These are phyloP conservation scores for Leptinotarsa haldemani DNA, from an alignment of 2,888 invertebrate species.

Conservation along the genomic window DNA sequence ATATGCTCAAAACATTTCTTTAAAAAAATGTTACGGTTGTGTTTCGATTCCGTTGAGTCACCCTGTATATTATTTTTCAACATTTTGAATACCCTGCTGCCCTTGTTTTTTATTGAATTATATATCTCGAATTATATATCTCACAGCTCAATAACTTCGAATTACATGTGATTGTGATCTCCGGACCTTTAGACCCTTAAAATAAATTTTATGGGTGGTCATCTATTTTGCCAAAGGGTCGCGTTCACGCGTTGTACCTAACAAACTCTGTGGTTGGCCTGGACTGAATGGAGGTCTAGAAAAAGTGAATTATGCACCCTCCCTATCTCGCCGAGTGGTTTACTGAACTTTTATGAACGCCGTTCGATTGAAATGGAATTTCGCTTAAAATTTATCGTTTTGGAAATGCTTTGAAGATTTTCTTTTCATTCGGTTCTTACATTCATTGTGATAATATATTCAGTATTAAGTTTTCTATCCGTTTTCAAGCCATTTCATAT, in stretches of 20 bases:
- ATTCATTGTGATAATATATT: not conserved
- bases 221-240: conserved; percentile 47
- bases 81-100: too few relatives aligned
- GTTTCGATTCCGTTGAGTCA: too few relatives aligned
- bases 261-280: conserved; percentile 47
- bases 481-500: too few relatives aligned
- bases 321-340: conserved; percentile 46
- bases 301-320: conserved; percentile 54
- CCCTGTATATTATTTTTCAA: too few relatives aligned
- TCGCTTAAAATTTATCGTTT: conserved; percentile 34
- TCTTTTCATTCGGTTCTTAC: not conserved
- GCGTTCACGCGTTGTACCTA: conserved; percentile 45
- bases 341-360: conserved; percentile 52
- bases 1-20: too few relatives aligned
- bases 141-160: not conserved
- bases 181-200: not conserved
- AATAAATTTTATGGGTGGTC: conserved; percentile 29
- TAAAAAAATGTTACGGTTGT: too few relatives aligned
- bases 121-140: not conserved
- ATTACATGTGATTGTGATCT: not conserved
- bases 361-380: conserved; percentile 44
- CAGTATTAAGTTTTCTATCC: not conserved
- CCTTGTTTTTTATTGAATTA: not conserved
- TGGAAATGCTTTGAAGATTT: not conserved
- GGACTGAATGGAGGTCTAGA: conserved; percentile 42